Evolutionary conservation across 2,797 vertebrate species (phyloP), one percentile per base, ranked within the genome.

Genomic region (Sebastes glaucus): DNA sequence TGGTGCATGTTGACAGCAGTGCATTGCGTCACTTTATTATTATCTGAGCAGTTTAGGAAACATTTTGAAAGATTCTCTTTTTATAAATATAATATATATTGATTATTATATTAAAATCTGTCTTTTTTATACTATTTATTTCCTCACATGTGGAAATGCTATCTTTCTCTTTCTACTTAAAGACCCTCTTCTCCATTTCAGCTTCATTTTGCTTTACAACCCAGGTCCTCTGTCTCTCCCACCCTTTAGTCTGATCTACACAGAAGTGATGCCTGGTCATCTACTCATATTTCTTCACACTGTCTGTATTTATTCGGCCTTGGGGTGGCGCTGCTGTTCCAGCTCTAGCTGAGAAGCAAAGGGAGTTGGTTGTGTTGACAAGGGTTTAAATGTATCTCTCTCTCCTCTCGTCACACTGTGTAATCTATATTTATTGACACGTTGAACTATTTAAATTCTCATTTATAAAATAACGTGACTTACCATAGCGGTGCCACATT

Each of bases 321-420:
- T 2, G 0, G 20, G 87, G 71, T 64, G 85, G 87, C 60, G 55
- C 85, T 90, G 77, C n/a, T 73, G 80, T 11, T 72, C 63, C 33
- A 66, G 33, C 46, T 62, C 2, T 60, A 27, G 7, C 33, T 77
- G 20, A 53, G 30, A 27, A 38, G 20, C 11, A 59, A 28, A 35
- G 53, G 11, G 42, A 53, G 49, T 53, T 2, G 11, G 6, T 16
- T 49, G 33, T 65, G 42, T 22, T 18, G 16, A 56, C 5, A 18
- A 11, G 11, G 35, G 33, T 10, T 63, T 22, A 30, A 18, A 56
- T 25, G 0, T 62, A 4, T 65, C 56, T 25, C 16, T 59, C 57
- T 52, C 8, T 16, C 23, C 32, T 69, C 7, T 11, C 6, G 1
- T 42, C 61, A 22, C 6, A 7, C 13, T 35, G 22, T 10, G 9